Evolutionary conservation across 2,797 vertebrate genomes (phyloP).

Genomic region (Onychomys leucogaster): DNA sequence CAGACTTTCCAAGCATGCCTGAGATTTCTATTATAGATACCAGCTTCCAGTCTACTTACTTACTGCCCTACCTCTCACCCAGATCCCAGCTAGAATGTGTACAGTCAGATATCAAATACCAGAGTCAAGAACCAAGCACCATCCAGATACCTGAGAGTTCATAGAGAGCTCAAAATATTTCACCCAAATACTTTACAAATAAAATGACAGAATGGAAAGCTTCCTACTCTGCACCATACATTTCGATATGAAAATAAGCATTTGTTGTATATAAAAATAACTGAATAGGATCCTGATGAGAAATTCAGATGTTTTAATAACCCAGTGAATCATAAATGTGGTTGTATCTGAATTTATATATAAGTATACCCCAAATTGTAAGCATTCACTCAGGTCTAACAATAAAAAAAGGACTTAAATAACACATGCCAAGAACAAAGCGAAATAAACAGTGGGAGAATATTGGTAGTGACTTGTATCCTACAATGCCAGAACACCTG

Average conservation of each 20-base stretch:
- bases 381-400: background rate
- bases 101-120: background rate
- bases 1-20: background rate
- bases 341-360: background rate
- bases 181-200: background rate
- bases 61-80: background rate
- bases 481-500: background rate
- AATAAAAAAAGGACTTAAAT: constrained; percentile 28
- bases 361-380: background rate
- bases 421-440: constrained; percentile 20
- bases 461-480: background rate
- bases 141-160: background rate
- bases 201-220: constrained; percentile 24
- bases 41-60: background rate
- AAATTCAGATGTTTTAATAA: constrained; percentile 46
- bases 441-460: background rate
- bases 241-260: constrained; percentile 29
- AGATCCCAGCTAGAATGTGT: background rate
- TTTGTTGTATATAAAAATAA: background rate
- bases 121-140: background rate
- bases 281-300: background rate
- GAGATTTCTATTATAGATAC: constrained; percentile 23
- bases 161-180: background rate
- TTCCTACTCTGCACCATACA: background rate
- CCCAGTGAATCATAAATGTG: background rate